Conservation (phyloP, 2,113 vertebrate species). For the Muntiacus muntjak region DNA sequence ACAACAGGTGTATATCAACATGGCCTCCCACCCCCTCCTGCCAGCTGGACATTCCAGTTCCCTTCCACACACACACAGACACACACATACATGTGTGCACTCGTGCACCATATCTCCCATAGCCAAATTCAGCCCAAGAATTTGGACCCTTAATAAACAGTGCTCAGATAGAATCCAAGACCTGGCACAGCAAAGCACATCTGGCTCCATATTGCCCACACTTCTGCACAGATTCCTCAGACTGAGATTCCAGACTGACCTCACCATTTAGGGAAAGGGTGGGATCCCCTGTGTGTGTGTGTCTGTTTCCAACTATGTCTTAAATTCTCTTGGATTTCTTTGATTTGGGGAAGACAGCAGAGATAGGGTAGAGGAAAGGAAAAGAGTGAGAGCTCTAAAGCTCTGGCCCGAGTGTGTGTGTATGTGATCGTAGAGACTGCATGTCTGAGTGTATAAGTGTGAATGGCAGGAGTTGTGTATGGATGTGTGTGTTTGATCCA, state of each 20-base stretch:
- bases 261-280: background rate
- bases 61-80: background rate
- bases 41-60: background rate
- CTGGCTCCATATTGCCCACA: background rate
- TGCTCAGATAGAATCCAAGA: background rate
- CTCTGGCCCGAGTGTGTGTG: background rate
- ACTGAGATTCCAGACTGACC: background rate
- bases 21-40: background rate
- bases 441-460: background rate
- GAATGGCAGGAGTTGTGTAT: background rate
- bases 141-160: background rate
- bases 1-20: constrained; percentile 11
- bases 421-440: background rate
- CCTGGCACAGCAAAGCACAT: background rate
- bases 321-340: background rate
- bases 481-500: background rate
- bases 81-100: background rate
- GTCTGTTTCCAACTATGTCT: constrained; percentile 31
- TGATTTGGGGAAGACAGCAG: background rate
- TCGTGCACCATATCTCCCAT: background rate
- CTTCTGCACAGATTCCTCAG: background rate
- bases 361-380: background rate
- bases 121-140: background rate
- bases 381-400: background rate
- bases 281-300: background rate